phyloP scores from a whole-genome alignment of 2,797 vertebrate species.

The Poeciliopsis presidionis region DNA sequence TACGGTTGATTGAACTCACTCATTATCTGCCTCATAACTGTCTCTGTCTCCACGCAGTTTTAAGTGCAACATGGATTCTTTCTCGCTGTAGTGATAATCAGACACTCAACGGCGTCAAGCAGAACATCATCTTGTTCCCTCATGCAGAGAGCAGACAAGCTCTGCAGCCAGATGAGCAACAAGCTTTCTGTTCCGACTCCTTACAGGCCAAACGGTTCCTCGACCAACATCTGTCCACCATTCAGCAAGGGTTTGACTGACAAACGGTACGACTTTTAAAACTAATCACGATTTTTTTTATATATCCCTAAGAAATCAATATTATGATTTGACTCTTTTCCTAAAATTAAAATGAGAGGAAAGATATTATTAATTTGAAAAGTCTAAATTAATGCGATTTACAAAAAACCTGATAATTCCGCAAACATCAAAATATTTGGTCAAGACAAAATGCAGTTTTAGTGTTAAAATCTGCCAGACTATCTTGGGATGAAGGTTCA shows the following conservation, averaged over 20 bases:
- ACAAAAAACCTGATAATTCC: background rate
- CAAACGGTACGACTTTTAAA: background rate
- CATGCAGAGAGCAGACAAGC: constrained; percentile 47
- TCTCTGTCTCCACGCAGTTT: constrained; percentile 29
- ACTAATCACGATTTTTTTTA: background rate
- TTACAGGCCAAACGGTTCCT: constrained; percentile 45
- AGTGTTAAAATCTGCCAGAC: background rate
- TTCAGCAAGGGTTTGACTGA: constrained; percentile 54
- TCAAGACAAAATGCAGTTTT: background rate
- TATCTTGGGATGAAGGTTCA: background rate
- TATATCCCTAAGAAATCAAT: background rate
- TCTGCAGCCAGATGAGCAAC: constrained; percentile 55
- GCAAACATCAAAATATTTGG: background rate
- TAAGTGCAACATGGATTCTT: constrained; percentile 40
- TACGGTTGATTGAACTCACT: constrained; percentile 39
- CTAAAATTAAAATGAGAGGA: background rate
- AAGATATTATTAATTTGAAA: background rate
- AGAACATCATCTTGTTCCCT: constrained; percentile 10
- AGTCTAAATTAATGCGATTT: background rate
- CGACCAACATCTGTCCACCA: constrained; percentile 41
- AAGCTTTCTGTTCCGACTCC: constrained; percentile 16
- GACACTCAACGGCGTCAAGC: constrained; percentile 6
- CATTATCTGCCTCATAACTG: constrained; percentile 11
- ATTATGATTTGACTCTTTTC: background rate
- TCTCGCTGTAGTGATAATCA: constrained; percentile 23